Evolutionary conservation across 2,888 invertebrate species (phyloP), one percentile per base, ranked within the genome.

Genomic region (Aspidiotus destructor): DNA sequence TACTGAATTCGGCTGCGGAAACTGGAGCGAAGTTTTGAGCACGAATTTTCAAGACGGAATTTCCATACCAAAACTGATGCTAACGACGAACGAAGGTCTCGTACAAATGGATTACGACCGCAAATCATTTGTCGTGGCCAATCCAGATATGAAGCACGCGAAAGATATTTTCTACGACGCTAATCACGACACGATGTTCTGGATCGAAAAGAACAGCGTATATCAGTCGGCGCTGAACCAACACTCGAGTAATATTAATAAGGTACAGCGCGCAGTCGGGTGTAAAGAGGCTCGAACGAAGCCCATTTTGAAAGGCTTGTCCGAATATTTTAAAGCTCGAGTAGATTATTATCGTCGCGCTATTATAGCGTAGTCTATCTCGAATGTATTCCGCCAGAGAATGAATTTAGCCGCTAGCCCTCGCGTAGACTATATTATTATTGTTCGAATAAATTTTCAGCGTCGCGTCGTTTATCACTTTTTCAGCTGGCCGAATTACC

Each of bases 1-100:
- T 74, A 92, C 91, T 0, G 82, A 84, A 65, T 86, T 87, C 15
- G 92, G 92, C 0, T 84, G 84, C 69, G 91, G 94, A 2, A 81
- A 83, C 8, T 82, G 83, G 70, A 86, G 89, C 0, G 81, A 84
- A 65, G 79, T 82, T 0, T 82, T 88, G 0, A 81, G 52, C 13
- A 62, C 62, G 41, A 69, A 69, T 69, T 48, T 69, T n/a, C 40
- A 55, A 13, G 61, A 68, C 40, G 69, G 62, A 44, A 54, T 55
- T 13, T 61, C 69, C 10, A 62, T 69, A 28, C 69, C 69, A 6
- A 69, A 57, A 62, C 40, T 69, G 13, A 16, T 69, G 17, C 17
- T 69, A 10, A 44, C 62, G 13, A 69, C 69, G 6, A 62, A 62
- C 7, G 62, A 69, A 44, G 69, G 69, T 44, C 15, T 69, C 15